Conservation (phyloP, 2,797 vertebrate species). For the Sebastes minor region DNA sequence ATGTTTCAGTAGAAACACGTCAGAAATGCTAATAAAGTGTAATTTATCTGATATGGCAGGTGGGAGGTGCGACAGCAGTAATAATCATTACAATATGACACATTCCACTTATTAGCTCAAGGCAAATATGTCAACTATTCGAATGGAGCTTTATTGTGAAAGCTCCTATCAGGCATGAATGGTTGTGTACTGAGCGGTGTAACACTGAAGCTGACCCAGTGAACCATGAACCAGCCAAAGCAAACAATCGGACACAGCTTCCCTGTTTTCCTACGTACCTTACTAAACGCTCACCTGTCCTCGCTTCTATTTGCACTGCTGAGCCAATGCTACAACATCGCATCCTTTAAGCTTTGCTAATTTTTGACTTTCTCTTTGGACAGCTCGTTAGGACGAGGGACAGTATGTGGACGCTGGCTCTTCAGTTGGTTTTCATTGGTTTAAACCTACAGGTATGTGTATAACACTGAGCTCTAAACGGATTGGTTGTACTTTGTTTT, state of each 20-base stretch:
- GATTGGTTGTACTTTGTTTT: neutral
- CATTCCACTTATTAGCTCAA: neutral
- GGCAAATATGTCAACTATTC: neutral
- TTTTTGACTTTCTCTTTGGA: neutral
- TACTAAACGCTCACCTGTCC: neutral
- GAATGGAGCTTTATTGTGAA: neutral
- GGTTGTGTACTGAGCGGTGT: neutral
- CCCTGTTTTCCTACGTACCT: neutral
- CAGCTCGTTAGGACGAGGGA: neutral
- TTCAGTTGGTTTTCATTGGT: conserved; percentile 25
- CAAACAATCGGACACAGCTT: conserved; percentile 22
- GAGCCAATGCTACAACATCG: neutral
- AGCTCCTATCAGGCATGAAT: neutral
- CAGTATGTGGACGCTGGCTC: conserved; percentile 39
- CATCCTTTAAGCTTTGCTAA: neutral
- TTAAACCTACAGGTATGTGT: conserved; percentile 55
- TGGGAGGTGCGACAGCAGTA: neutral
- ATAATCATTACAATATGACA: neutral
- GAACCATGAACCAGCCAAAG: conserved; percentile 43
- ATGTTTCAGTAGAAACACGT: neutral
- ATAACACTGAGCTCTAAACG: neutral
- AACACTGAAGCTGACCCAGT: neutral
- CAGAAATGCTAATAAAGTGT: neutral
- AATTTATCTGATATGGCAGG: neutral
- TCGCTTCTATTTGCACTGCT: neutral